phyloP scores from a whole-genome alignment of 1,140 invertebrate species.

The Mactra quadrangularis region DNA sequence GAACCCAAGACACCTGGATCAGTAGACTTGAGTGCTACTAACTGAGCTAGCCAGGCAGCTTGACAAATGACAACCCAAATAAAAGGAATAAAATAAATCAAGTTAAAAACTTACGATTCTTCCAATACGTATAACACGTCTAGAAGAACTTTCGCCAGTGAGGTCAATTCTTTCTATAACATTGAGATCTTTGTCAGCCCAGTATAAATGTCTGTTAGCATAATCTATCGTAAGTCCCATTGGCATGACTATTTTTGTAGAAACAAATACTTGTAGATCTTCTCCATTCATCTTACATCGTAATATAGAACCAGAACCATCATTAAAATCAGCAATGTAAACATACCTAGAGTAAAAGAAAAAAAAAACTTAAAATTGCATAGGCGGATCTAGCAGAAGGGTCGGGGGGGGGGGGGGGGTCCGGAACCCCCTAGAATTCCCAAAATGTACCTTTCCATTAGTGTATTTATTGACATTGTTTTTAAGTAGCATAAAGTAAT shows the following conservation, averaged over 20 bases:
- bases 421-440: too few relatives aligned
- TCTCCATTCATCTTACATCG: slow-evolving; percentile 10
- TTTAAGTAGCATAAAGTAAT: too few relatives aligned
- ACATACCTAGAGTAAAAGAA: slow-evolving; percentile 9
- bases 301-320: background rate
- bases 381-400: too few relatives aligned
- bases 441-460: too few relatives aligned
- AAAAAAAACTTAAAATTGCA: background rate
- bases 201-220: slow-evolving; percentile 51
- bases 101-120: slow-evolving; percentile 29
- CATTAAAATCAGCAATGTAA: slow-evolving; percentile 36
- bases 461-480: too few relatives aligned
- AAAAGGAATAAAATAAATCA: too few relatives aligned
- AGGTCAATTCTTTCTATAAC: slow-evolving; percentile 42
- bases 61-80: too few relatives aligned
- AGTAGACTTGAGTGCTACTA: too few relatives aligned
- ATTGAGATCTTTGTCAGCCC: slow-evolving; percentile 55
- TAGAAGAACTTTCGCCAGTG: background rate
- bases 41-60: too few relatives aligned
- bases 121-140: slow-evolving; percentile 45
- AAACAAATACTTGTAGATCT: background rate
- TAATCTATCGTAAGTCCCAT: slow-evolving; percentile 37
- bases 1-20: too few relatives aligned
- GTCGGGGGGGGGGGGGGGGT: too few relatives aligned
- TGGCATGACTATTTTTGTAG: slow-evolving; percentile 25